Evolutionary conservation across 2,797 vertebrate species (phyloP).

Genomic region (Leptodactylus fallax): DNA sequence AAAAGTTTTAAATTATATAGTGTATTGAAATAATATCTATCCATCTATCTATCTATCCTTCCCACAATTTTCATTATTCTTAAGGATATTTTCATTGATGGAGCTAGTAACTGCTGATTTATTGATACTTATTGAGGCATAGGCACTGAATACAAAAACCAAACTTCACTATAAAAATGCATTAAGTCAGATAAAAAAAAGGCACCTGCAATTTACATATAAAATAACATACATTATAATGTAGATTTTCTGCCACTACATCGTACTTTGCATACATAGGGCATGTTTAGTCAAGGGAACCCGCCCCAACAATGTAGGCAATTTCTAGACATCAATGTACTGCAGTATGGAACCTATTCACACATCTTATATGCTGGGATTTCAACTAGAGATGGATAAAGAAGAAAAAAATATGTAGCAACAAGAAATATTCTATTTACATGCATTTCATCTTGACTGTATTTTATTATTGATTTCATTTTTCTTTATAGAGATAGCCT

Average conservation of each 20-base stretch:
- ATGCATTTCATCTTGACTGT: neutral
- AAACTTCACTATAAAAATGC: neutral
- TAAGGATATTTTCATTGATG: too few relatives aligned
- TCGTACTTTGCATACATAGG: neutral
- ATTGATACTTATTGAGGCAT: neutral
- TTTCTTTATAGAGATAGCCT: too few relatives aligned
- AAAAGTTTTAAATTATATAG: too few relatives aligned
- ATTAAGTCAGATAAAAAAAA: neutral
- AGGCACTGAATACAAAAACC: neutral
- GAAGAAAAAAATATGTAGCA: neutral
- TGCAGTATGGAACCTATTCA: neutral
- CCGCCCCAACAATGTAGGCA: neutral
- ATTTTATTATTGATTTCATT: too few relatives aligned
- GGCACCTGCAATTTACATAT: neutral
- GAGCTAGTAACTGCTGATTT: neutral
- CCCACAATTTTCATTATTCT: too few relatives aligned
- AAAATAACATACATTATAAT: conserved; percentile 7
- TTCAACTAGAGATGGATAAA: neutral
- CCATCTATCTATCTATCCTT: too few relatives aligned
- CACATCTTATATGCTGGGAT: neutral
- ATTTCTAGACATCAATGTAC: neutral
- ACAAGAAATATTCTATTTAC: neutral
- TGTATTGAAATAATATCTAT: too few relatives aligned
- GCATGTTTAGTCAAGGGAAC: neutral
- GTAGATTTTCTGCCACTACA: neutral